These are phyloP conservation scores for Ips typographus DNA, from an alignment of 1,140 invertebrate genomes.

Conservation along the genomic window DNA sequence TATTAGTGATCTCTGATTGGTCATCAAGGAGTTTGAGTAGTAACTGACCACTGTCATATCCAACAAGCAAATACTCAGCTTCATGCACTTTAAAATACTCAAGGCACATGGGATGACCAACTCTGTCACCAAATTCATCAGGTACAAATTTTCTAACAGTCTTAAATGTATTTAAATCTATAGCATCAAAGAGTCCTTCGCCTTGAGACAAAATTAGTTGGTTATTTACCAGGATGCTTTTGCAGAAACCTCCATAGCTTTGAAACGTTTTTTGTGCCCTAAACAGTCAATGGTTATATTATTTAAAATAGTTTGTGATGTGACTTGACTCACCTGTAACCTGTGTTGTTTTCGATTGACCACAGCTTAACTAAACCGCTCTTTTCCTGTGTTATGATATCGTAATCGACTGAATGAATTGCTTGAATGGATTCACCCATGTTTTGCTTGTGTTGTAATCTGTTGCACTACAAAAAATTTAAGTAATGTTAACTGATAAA, in stretches of 20 bases:
- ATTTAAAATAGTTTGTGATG: not conserved
- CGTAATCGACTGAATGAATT: slow-evolving; percentile 57
- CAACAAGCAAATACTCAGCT: slow-evolving; percentile 39
- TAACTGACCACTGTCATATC: slow-evolving; percentile 41
- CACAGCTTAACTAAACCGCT: slow-evolving; percentile 67
- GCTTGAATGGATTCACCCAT: slow-evolving; percentile 59
- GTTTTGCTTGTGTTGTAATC: slow-evolving; percentile 60
- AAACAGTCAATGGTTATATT: slow-evolving; percentile 38
- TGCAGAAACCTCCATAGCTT: slow-evolving; percentile 67
- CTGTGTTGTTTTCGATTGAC: slow-evolving; percentile 57
- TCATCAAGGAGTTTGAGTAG: not conserved
- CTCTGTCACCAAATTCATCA: slow-evolving; percentile 22
- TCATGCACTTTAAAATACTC: slow-evolving; percentile 39
- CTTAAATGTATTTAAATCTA: slow-evolving; percentile 39
- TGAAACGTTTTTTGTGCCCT: slow-evolving; percentile 58
- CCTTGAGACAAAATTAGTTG: slow-evolving; percentile 61
- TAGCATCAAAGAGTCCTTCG: slow-evolving; percentile 61
- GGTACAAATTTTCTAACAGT: slow-evolving; percentile 37
- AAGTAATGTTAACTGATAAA: no score
- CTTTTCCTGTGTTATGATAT: slow-evolving; percentile 69
- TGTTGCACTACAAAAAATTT: slow-evolving; percentile 58
- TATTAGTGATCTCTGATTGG: not conserved
- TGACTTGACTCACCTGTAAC: slow-evolving; percentile 21
- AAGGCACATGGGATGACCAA: slow-evolving; percentile 43
- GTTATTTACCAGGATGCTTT: slow-evolving; percentile 60